phyloP scores from a whole-genome alignment of 2,888 invertebrate genomes.

The Cephus pulcher region DNA sequence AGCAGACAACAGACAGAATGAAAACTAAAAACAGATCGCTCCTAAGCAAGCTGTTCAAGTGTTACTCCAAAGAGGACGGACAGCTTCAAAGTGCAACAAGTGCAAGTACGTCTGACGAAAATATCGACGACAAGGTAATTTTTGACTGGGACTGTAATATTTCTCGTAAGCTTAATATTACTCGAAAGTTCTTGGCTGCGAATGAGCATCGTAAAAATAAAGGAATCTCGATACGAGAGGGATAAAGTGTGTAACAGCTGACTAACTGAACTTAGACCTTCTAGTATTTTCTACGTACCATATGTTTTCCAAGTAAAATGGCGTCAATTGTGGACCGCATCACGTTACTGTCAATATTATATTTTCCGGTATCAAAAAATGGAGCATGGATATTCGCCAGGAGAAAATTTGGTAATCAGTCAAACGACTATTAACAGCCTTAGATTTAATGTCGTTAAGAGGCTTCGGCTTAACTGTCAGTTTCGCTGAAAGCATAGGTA shows the following conservation, averaged over 20 bases:
- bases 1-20: slow-evolving; percentile 33
- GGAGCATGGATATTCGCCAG: slow-evolving; percentile 46
- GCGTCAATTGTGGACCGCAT: background rate
- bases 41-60: slow-evolving; percentile 54
- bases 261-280: background rate
- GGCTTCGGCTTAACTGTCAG: background rate
- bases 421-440: background rate
- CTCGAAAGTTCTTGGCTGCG: background rate
- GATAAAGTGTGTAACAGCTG: background rate
- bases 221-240: background rate
- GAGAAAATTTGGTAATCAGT: slow-evolving; percentile 46
- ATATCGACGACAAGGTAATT: background rate
- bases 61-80: slow-evolving; percentile 40
- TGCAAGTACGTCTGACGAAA: background rate
- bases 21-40: slow-evolving; percentile 52
- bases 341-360: background rate
- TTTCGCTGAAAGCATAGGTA: background rate
- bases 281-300: background rate
- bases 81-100: slow-evolving; percentile 11
- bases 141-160: background rate
- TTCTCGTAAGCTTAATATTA: background rate
- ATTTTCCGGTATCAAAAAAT: slow-evolving; percentile 20
- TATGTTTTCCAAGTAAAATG: background rate
- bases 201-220: background rate
- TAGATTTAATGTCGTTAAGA: background rate